Evolutionary conservation across 2,113 vertebrate genomes (phyloP).

Genomic region (Paraplagusia blochii): DNA sequence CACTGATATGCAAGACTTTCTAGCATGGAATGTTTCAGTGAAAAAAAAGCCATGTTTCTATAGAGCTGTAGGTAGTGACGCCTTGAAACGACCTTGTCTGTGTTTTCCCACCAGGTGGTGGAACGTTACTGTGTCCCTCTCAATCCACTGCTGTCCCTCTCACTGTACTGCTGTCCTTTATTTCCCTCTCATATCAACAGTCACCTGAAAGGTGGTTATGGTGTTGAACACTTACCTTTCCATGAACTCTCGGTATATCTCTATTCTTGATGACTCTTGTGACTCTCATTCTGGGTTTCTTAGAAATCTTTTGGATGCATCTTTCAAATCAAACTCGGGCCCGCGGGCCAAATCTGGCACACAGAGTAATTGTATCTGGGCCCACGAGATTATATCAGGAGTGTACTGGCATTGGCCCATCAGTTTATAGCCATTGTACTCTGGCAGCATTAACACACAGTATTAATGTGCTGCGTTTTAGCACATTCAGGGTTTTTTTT

Average conservation of each 20-base stretch:
- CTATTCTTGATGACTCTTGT: no score
- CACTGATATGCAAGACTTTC: background rate
- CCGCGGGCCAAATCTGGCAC: no score
- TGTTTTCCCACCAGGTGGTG: slow-evolving; percentile 26
- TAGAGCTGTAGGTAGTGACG: slow-evolving; percentile 16
- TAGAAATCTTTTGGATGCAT: no score
- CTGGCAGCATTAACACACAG: no score
- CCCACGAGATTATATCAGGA: no score
- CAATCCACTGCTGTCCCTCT: no score
- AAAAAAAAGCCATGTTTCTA: background rate
- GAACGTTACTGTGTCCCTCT: slow-evolving; percentile 30
- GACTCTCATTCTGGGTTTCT: background rate
- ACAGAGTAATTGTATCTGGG: no score
- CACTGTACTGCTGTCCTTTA: slow-evolving; percentile 9
- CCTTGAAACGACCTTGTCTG: slow-evolving; percentile 41
- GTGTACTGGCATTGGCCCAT: no score
- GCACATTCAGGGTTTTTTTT: no score
- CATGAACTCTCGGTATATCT: background rate
- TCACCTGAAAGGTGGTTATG: slow-evolving; percentile 18
- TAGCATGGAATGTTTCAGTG: background rate
- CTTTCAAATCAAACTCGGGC: no score
- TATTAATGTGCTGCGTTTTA: no score
- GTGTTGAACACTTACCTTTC: background rate
- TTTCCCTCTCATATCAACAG: slow-evolving; percentile 12
- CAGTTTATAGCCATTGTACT: no score